These are phyloP conservation scores for Crocodylus rhombifer DNA, from an alignment of 2,797 vertebrate genomes.

Conservation along the genomic window DNA sequence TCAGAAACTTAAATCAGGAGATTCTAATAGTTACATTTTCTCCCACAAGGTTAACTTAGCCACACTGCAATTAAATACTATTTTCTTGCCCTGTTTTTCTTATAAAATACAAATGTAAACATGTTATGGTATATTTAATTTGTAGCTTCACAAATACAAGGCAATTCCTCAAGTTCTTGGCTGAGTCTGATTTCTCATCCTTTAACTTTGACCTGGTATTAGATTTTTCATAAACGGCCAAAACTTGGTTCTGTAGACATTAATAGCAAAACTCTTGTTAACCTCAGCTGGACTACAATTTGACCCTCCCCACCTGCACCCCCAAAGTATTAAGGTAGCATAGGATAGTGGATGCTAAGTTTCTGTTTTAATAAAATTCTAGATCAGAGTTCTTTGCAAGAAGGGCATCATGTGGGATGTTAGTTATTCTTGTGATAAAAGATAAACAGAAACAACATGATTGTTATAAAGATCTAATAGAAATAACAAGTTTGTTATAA, in stretches of 20 bases:
- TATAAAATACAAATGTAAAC: neutral
- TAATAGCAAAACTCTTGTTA: neutral
- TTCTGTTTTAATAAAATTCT: neutral
- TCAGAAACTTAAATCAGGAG: neutral
- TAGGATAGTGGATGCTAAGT: rapidly evolving
- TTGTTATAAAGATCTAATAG: neutral
- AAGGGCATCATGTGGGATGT: neutral
- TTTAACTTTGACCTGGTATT: rapidly evolving
- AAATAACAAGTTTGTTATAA: neutral
- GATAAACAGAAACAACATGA: neutral
- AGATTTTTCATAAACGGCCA: neutral
- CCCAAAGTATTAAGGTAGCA: rapidly evolving
- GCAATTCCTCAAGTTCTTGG: neutral
- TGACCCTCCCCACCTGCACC: neutral
- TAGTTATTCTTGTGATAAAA: neutral
- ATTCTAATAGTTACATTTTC: neutral
- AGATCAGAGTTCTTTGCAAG: neutral
- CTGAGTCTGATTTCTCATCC: neutral
- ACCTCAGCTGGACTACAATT: rapidly evolving
- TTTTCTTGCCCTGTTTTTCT: neutral
- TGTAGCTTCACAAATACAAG: neutral
- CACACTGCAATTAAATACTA: neutral
- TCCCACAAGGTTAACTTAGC: neutral
- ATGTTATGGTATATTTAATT: neutral
- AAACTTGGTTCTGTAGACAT: neutral